Conservation (phyloP, 2,113 vertebrate genomes). For the Passerina amoena region DNA sequence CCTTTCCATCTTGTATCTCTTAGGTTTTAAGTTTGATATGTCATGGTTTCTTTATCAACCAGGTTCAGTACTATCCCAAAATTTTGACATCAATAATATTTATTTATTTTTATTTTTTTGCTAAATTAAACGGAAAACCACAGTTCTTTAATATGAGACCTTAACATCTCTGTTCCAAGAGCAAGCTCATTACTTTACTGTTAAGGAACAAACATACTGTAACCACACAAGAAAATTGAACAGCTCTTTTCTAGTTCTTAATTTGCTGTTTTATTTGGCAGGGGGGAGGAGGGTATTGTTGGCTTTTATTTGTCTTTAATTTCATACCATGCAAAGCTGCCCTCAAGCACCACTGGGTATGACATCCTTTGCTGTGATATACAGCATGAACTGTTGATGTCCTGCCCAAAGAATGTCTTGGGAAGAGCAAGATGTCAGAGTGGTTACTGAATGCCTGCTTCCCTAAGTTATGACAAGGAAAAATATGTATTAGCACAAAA, state of each 20-base stretch:
- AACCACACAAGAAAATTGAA: neutral
- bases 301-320: neutral
- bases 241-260: neutral
- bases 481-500: neutral
- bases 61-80: neutral
- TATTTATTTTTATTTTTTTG: neutral
- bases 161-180: neutral
- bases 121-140: neutral
- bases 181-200: neutral
- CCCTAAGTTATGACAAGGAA: neutral
- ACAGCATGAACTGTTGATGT: neutral
- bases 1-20: neutral
- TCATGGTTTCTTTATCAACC: neutral
- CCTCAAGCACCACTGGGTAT: neutral
- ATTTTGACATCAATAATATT: neutral
- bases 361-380: neutral
- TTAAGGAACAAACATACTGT: neutral
- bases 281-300: accelerated
- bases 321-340: neutral
- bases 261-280: neutral
- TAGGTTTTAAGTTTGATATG: neutral
- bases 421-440: neutral
- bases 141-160: neutral
- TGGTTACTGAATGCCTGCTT: neutral
- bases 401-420: neutral